Base-by-base conservation (phyloP, 1,140 invertebrate genomes). In the Formica selysi region DNA sequence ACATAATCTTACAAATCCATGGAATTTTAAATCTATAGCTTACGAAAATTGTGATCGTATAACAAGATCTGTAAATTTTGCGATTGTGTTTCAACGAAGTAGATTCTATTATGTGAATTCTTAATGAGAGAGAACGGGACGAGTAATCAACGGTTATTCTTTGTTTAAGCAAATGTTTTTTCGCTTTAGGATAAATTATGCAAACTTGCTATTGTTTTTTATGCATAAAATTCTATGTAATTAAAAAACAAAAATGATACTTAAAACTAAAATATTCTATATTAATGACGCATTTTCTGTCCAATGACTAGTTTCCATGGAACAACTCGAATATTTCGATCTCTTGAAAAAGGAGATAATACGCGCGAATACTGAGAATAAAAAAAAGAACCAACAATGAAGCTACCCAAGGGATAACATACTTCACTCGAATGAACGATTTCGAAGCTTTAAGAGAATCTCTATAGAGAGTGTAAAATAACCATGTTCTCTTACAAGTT, bases 391-490 rank as follows among this genome's bases (percentile, higher is more conserved):
- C 10, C 32, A 38, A 48, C 5, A 3, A 38, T 59, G 32, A 68
- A 71, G 11, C 41, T 48, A 81, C 1, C 16, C 29, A 44, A 3
- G 13, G 32, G 57, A 1, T 26, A 71, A 83, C 6, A 57, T 38
- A 62, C 38, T 48, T 62, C 7, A 3, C 57, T 48, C 26, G 13
- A 83, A 73, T 41, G 54, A 48, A 61, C 36, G 16, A 57, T 73
- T 61, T 13, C 3, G 26, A 73, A 1, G 10, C 13, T 80, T 59
- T 73, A 44, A 32, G 11, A 71, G 13, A 70, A 73, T 73, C 26
- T 7, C 19, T 61, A 2, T 51, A 16, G 48, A 57, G 19, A 19
- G 10, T 59, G 67, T 73, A 13, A 83, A 83, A 83, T 83, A 73
- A 62, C 48, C 79, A 74, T 29, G 38, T 57, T 44, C 38, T n/a